Conservation (phyloP, 2,888 invertebrate species). For the Scaptomyza reducta region DNA sequence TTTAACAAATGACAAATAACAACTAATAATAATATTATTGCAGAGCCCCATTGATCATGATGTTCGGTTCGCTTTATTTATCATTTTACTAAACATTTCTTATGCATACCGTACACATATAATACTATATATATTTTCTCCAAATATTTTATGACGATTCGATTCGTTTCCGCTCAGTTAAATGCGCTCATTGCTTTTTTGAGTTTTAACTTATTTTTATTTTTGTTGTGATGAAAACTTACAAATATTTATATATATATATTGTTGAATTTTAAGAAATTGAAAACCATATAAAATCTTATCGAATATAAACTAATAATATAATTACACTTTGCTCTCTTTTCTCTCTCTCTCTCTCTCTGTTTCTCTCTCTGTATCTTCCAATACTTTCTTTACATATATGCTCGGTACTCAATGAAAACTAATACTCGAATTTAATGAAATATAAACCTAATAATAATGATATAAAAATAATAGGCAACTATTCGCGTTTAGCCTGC, state of each 20-base stretch:
- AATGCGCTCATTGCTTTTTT: conserved; percentile 59
- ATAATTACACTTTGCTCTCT: conserved; percentile 57
- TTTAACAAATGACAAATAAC: conserved; percentile 26
- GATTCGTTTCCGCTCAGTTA: conserved; percentile 28
- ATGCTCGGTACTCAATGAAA: conserved; percentile 19
- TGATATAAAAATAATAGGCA: conserved; percentile 87
- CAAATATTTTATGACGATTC: no score
- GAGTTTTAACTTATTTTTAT: conserved; percentile 10
- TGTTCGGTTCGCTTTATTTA: conserved; percentile 24
- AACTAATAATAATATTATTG: conserved; percentile 14
- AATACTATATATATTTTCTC: conserved; percentile 10
- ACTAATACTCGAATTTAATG: conserved; percentile 6
- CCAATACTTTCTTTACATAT: conserved; percentile 19
- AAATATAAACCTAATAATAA: conserved; percentile 7
- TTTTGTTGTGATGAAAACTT: conserved; percentile 32
- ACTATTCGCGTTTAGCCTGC: conserved; percentile 97
- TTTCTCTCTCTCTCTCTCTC: conserved; percentile 56
- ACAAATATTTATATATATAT: conserved; percentile 34
- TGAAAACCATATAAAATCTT: neutral
- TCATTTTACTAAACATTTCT: conserved; percentile 11
- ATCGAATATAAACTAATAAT: conserved; percentile 64
- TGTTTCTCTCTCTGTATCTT: conserved; percentile 1
- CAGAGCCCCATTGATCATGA: conserved; percentile 22
- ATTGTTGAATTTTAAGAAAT: conserved; percentile 15
- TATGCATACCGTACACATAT: conserved; percentile 29